Percentiles rank a stretch among this genome's conserved stretches.
Conservation (phyloP, 2,888 invertebrate genomes). For the Frankliniella intonsa region DNA sequence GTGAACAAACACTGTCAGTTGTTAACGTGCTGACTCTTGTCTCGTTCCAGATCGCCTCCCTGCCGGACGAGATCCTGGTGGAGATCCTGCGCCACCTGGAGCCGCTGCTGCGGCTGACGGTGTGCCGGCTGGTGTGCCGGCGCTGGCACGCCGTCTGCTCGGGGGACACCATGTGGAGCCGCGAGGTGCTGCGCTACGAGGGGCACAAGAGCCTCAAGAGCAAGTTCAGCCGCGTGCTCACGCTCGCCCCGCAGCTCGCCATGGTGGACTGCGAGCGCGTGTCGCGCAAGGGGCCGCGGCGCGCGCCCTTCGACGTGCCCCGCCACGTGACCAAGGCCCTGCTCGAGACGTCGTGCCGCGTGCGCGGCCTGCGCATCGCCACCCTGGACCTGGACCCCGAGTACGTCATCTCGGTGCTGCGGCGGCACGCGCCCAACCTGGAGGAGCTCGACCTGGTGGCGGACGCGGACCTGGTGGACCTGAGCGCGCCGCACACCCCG, state of each 20-base stretch:
- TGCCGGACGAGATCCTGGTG: not conserved
- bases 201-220: not conserved
- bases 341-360: not conserved
- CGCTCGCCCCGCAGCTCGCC: not conserved
- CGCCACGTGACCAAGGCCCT: not conserved
- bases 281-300: not conserved
- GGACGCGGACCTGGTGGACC: not conserved
- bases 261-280: not conserved
- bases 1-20: too few relatives aligned
- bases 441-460: not conserved
- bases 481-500: not conserved
- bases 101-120: not conserved
- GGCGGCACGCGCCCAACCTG: not conserved
- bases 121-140: not conserved
- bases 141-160: not conserved
- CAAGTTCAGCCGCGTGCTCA: not conserved
- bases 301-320: not conserved
- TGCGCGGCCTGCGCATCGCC: not conserved
- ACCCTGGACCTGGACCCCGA: not conserved
- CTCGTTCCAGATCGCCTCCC: not conserved
- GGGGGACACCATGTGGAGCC: not conserved
- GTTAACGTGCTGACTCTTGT: not conserved
- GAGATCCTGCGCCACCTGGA: not conserved
- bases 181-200: not conserved
- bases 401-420: not conserved